Conservation (phyloP, 2,888 invertebrate species). For the Megamerina dolium region DNA sequence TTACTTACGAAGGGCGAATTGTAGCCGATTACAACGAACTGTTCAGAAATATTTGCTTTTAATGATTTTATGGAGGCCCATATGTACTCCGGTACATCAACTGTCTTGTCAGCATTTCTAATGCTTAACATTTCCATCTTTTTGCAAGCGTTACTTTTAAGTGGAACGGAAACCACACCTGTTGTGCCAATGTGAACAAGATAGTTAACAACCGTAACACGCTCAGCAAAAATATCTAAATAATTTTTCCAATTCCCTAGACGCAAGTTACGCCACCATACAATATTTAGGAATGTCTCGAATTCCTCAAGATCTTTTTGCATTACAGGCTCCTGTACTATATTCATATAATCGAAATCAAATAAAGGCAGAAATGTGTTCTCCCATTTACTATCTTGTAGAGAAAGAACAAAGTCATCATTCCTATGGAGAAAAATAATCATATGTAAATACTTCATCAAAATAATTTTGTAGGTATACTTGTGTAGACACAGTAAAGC, state of each 20-base stretch:
- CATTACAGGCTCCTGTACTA: conserved; percentile 4
- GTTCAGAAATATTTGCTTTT: conserved; percentile 10
- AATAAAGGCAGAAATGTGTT: conserved; percentile 1
- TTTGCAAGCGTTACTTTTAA: no score
- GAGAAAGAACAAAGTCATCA: no score
- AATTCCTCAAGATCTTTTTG: conserved; percentile 9
- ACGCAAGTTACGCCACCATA: conserved; percentile 20
- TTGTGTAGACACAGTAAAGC: no score
- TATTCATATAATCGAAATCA: conserved; percentile 7
- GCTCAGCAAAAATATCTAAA: conserved; percentile 13
- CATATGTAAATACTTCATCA: no score
- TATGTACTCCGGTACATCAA: conserved; percentile 12
- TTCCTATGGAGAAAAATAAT: neutral
- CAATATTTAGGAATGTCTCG: conserved; percentile 10
- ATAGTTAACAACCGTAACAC: conserved; percentile 11
- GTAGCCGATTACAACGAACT: conserved; percentile 19
- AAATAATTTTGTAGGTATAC: no score
- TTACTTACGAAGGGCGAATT: conserved; percentile 18
- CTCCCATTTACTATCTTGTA: neutral
- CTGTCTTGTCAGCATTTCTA: conserved; percentile 4
- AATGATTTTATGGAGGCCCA: conserved; percentile 18
- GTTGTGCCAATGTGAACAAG: conserved; percentile 14
- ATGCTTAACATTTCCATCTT: no score
- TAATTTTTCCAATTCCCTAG: conserved; percentile 18
- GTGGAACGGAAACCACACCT: conserved; percentile 1